Percentiles rank a stretch among this genome's conserved stretches.
phyloP scores from a whole-genome alignment of 2,113 vertebrate genomes.

The Zosterops pallidus region DNA sequence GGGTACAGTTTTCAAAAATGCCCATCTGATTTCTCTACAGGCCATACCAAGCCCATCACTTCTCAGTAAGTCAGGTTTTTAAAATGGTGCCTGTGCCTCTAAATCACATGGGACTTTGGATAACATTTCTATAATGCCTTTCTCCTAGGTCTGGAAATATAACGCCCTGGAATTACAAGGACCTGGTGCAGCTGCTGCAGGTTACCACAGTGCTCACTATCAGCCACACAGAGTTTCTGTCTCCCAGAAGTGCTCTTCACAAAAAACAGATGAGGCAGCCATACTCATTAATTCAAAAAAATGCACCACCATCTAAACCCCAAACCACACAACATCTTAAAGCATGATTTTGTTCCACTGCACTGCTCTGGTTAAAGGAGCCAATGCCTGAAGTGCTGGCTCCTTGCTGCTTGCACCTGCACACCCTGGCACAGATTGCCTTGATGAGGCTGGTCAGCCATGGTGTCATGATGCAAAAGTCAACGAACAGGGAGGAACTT shows the following conservation, averaged over 20 bases:
- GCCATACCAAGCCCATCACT: not conserved
- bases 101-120: not conserved
- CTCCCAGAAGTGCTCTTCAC: not conserved
- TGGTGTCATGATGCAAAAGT: not conserved
- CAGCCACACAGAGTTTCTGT: not conserved
- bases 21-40: not conserved
- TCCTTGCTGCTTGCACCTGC: not conserved
- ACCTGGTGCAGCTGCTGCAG: not conserved
- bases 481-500: not conserved
- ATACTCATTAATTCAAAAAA: not conserved
- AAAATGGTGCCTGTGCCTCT: not conserved
- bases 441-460: not conserved
- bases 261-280: not conserved
- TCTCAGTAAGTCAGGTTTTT: not conserved
- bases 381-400: not conserved
- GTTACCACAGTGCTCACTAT: not conserved
- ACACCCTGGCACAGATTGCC: not conserved
- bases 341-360: fast-evolving
- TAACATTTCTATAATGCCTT: not conserved
- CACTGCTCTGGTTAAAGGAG: not conserved
- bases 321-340: not conserved
- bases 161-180: not conserved
- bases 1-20: slow-evolving; percentile 24
- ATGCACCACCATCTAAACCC: not conserved
- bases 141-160: not conserved